Conservation (phyloP, 2,797 vertebrate species). For the Eidolon dupreanum region DNA sequence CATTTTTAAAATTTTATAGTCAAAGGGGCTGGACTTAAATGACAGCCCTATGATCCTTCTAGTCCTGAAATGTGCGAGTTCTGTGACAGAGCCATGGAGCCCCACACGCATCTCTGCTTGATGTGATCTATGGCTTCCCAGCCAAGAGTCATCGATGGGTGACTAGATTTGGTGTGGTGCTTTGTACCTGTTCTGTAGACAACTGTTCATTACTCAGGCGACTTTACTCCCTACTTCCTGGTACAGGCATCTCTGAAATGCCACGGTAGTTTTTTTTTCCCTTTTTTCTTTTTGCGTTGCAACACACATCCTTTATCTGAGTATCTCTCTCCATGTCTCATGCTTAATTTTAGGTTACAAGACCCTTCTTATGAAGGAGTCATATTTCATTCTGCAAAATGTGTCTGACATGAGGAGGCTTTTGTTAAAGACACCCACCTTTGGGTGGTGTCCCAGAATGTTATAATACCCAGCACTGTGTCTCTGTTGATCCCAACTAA, state of each 20-base stretch:
- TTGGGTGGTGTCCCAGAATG: not conserved
- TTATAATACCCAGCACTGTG: too few relatives aligned
- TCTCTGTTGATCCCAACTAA: not conserved
- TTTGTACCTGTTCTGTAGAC: not conserved
- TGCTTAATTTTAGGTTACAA: not conserved
- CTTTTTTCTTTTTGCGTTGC: not conserved
- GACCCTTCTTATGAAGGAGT: not conserved
- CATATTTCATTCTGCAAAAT: not conserved
- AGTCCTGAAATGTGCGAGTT: not conserved
- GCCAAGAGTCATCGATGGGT: not conserved
- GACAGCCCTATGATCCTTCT: not conserved
- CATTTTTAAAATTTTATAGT: not conserved
- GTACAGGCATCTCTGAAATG: not conserved
- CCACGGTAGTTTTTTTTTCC: fast-evolving
- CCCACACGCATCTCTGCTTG: fast-evolving
- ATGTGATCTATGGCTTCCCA: not conserved
- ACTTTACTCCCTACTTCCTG: not conserved
- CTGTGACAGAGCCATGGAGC: fast-evolving
- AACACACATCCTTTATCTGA: not conserved
- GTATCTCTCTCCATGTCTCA: not conserved
- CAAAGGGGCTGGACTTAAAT: not conserved
- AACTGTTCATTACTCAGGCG: not conserved
- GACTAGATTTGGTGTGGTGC: not conserved
- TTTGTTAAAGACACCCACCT: not conserved
- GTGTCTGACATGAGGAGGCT: not conserved